Base-by-base conservation (phyloP, 2,797 vertebrate genomes). In the Amblyopsis hoosieri region DNA sequence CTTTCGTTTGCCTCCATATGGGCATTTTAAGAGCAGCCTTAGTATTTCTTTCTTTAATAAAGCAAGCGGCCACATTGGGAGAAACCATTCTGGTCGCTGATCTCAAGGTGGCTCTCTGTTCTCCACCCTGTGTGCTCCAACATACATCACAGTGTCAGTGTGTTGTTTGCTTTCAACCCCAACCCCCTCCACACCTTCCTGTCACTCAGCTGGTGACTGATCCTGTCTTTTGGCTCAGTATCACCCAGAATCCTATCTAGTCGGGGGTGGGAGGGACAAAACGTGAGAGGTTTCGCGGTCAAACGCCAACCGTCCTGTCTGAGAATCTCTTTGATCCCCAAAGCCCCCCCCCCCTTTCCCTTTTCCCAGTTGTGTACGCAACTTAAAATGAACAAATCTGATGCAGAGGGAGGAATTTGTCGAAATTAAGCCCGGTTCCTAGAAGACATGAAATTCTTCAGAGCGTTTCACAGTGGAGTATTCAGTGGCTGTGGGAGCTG, bases 31-130 rank as follows among this genome's bases (percentile, higher is more conserved):
- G 47, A 59, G 50, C 55, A 50, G 65, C 13, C 51, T 57, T 45
- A 29, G 23, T 29, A 29, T 90, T 82, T 87, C 88, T 76, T 82
- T 84, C 78, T 87, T 90, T 87, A 85, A 87, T 86, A 87, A 84
- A 75, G 67, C 75, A 50, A 12, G 64, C 57, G 82, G 66, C 71
- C 74, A 1, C 47, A 19, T 78, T 46, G 48, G 48, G 66, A 5
- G 66, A 79, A 72, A 71, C 74, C 47, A 54, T 74, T 67, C 68
- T 1, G 17, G 73, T 54, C 75, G 31, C 75, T 64, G 66, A 85
- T 84, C 82, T 87, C 80, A 87, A 87, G 80, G 73, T 69, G 68
- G 61, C 69, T 85, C 80, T 89, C 61, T 82, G 84, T 71, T 70
- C 70, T 76, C 75, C 78, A 83, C 71, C 82, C 74, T 78, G 67